Conservation (phyloP, 2,797 vertebrate genomes). For the Balearica regulorum region DNA sequence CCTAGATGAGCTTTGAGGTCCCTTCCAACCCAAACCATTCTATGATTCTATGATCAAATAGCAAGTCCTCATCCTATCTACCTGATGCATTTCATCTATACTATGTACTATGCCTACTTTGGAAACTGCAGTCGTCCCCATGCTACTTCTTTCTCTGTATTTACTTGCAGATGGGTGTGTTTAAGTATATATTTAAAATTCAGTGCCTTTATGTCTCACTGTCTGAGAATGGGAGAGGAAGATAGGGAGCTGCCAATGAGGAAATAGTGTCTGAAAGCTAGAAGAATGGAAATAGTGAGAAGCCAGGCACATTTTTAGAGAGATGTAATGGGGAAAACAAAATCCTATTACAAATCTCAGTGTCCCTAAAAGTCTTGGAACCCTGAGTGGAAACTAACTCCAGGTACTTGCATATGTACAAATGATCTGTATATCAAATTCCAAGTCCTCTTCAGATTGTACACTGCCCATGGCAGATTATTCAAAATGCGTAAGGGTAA, state of each 20-base stretch:
- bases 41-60: not conserved
- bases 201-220: conserved; percentile 53
- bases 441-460: not conserved
- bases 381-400: not conserved
- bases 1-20: too few relatives aligned
- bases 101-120: not conserved
- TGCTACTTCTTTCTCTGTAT: not conserved
- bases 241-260: conserved; percentile 55
- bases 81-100: not conserved
- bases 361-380: conserved; percentile 29
- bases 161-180: conserved; percentile 32
- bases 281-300: conserved; percentile 62
- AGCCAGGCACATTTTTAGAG: conserved; percentile 41
- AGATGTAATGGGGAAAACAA: conserved; percentile 32
- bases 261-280: conserved; percentile 54
- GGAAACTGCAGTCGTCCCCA: not conserved
- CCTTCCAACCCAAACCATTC: too few relatives aligned
- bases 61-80: not conserved
- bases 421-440: not conserved
- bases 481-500: not conserved
- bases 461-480: not conserved
- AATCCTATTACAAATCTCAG: conserved; percentile 35
- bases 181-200: conserved; percentile 25
- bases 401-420: not conserved
- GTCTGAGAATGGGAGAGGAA: conserved; percentile 62